Conservation (phyloP, 1,140 invertebrate genomes). For the Eubasilissa regina region DNA sequence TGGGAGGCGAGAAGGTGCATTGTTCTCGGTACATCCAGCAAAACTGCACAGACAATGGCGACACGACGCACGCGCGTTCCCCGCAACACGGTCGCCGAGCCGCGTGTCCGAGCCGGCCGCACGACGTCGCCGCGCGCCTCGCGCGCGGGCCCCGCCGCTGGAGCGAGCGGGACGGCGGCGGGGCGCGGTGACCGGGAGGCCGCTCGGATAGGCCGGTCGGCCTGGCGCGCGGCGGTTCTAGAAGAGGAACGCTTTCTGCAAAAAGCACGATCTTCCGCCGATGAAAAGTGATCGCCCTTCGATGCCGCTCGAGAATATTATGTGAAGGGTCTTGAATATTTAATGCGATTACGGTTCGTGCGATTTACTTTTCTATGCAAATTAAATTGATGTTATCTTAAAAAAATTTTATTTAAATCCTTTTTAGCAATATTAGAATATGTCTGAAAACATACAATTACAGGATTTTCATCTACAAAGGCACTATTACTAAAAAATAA, state of each 20-base stretch:
- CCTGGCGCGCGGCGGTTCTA: not conserved
- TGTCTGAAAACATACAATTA: too few species aligned
- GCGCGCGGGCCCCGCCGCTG: not conserved
- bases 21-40: constrained; percentile 51
- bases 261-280: constrained; percentile 53
- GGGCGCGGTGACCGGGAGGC: too few species aligned
- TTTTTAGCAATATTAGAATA: too few species aligned
- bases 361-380: not conserved
- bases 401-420: too few species aligned
- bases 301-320: constrained; percentile 32
- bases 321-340: constrained; percentile 5
- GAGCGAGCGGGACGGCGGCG: constrained; percentile 2
- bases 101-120: not conserved
- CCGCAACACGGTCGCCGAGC: not conserved
- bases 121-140: not conserved
- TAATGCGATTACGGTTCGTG: constrained; percentile 1
- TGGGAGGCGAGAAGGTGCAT: constrained; percentile 53
- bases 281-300: constrained; percentile 54
- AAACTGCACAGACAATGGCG: constrained; percentile 48
- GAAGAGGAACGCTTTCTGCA: constrained; percentile 38
- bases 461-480: too few species aligned
- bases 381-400: too few species aligned
- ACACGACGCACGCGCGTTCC: constrained; percentile 55
- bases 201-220: constrained; percentile 33
- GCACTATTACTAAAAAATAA: too few species aligned